phyloP scores from a whole-genome alignment of 2,888 invertebrate genomes.

The Acanthopleura granulata region DNA sequence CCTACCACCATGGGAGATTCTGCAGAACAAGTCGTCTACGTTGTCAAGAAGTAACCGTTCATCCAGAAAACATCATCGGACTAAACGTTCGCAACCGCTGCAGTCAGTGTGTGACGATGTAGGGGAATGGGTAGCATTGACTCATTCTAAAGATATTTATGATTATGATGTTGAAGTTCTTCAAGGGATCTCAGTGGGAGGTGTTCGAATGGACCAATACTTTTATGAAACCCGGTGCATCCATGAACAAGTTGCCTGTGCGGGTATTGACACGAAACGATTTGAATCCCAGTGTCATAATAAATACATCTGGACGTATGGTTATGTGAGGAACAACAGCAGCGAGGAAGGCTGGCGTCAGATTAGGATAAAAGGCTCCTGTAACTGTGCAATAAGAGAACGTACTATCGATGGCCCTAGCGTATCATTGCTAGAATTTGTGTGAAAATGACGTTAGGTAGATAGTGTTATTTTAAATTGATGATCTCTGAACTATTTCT shows the following conservation, averaged over 20 bases:
- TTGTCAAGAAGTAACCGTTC: no score
- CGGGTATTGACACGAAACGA: not conserved
- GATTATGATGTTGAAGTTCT: not conserved
- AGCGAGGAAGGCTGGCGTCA: constrained; percentile 1
- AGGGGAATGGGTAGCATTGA: not conserved
- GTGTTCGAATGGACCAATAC: not conserved
- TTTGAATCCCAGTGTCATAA: not conserved
- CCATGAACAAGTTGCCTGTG: not conserved
- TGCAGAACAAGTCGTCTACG: not conserved
- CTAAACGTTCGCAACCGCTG: not conserved
- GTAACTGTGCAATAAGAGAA: constrained; percentile 3
- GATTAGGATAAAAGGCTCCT: not conserved
- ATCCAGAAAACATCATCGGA: not conserved
- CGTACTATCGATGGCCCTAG: no score
- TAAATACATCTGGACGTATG: not conserved
- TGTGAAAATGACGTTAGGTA: no score
- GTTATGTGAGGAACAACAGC: not conserved
- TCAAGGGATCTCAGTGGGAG: not conserved
- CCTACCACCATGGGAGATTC: not conserved
- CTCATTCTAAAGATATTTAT: constrained; percentile 1
- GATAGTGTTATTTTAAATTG: no score
- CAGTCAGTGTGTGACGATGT: not conserved
- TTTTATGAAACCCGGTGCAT: not conserved
- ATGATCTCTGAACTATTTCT: no score
- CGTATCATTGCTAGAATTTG: no score